Evolutionary conservation across 1,140 invertebrate species (phyloP).

Genomic region (Nasonia longicornis): DNA sequence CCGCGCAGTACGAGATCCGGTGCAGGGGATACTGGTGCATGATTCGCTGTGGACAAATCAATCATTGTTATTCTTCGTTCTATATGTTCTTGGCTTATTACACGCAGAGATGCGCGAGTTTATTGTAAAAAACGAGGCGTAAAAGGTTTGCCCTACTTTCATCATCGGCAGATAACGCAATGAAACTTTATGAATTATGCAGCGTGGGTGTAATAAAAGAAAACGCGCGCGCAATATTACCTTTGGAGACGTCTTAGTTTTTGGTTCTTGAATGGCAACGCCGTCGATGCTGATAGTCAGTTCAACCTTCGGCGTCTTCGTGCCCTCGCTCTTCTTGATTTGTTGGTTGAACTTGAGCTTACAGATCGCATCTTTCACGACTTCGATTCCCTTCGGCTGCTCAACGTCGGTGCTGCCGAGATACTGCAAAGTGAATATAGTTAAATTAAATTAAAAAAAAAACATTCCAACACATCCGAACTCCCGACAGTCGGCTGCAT

Average conservation of each 20-base stretch:
- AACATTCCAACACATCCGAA: background rate
- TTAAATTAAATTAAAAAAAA: constrained; percentile 15
- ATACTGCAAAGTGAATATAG: constrained; percentile 77
- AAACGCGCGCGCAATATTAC: constrained; percentile 47
- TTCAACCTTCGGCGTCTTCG: constrained; percentile 93
- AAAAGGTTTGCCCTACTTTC: background rate
- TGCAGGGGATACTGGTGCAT: constrained; percentile 96
- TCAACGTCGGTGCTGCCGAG: constrained; percentile 93
- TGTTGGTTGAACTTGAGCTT: constrained; percentile 96
- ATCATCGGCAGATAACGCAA: background rate
- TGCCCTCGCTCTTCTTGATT: constrained; percentile 89
- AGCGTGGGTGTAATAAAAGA: background rate
- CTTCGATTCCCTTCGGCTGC: constrained; percentile 95
- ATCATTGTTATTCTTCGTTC: constrained; percentile 1
- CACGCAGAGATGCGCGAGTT: constrained; percentile 38
- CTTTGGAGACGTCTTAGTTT: constrained; percentile 67
- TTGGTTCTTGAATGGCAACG: constrained; percentile 89
- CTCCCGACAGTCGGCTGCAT: background rate
- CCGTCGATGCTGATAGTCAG: constrained; percentile 95
- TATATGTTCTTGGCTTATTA: constrained; percentile 10
- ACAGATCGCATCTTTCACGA: constrained; percentile 95
- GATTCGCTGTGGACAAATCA: constrained; percentile 71
- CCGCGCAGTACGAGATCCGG: constrained; percentile 97
- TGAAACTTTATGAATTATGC: background rate
- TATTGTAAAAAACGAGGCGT: background rate